phyloP scores from a whole-genome alignment of 2,113 vertebrate genomes.

The Syngnathoides biaculeatus region DNA sequence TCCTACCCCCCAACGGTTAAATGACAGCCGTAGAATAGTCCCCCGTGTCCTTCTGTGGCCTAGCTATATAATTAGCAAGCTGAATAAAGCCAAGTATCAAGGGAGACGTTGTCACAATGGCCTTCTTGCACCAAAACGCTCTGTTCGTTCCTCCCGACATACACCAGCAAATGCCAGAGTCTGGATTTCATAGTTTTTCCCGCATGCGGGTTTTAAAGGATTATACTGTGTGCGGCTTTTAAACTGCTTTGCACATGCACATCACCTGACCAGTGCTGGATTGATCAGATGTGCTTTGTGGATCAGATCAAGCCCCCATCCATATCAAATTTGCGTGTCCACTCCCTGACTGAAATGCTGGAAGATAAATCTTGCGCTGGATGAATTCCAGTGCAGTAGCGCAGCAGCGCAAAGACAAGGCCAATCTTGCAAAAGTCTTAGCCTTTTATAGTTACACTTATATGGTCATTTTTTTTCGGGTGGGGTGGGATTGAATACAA shows the following conservation, averaged over 20 bases:
- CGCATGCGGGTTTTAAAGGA: background rate
- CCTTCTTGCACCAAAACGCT: conserved; percentile 12
- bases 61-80: conserved; percentile 64
- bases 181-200: background rate
- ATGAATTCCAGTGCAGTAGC: conserved; percentile 51
- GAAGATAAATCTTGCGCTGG: conserved; percentile 56
- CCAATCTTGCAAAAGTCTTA: conserved; percentile 30
- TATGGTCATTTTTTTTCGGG: too few relatives aligned
- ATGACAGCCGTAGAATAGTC: conserved; percentile 32
- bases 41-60: conserved; percentile 58
- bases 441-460: background rate
- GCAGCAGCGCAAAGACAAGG: conserved; percentile 40
- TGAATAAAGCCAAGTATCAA: conserved; percentile 59
- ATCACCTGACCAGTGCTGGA: background rate
- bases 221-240: background rate
- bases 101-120: conserved; percentile 45
- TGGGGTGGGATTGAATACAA: too few relatives aligned
- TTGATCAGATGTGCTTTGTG: background rate
- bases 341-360: conserved; percentile 50
- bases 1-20: conserved; percentile 15
- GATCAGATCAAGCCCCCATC: background rate
- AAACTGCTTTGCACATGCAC: background rate
- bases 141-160: conserved; percentile 18
- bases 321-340: conserved; percentile 52
- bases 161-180: conserved; percentile 13